Base-by-base conservation (phyloP, 2,113 vertebrate genomes). In the Lagopus muta region DNA sequence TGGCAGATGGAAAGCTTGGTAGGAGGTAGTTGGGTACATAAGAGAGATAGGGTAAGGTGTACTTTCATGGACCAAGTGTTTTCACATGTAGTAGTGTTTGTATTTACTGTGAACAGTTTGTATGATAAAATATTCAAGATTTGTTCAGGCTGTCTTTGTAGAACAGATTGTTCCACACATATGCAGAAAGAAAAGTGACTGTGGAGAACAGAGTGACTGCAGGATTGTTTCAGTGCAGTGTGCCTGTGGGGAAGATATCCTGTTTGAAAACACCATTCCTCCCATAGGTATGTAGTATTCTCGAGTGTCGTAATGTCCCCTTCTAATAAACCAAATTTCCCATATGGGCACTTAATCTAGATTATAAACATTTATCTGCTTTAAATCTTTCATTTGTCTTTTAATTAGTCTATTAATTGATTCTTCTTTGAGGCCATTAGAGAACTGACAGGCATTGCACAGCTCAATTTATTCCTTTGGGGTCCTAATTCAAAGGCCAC, bases 351-450 rank as follows among this genome's bases (percentile, higher is more conserved):
- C 19, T 88, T 92, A 25, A 43, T 71, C 66, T 38, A 18, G 13
- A 71, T 75, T 64, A 88, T 48, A 81, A 86, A 80, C 57, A 24
- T 12, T 38, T 78, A 83, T 50, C 55, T 89, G 60, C 57, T 75
- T 69, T 61, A 91, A 72, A 78, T 77, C 82, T 86, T 45, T 61
- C 20, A 24, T 72, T 78, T 86, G 11, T 28, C 38, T 90, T 76
- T 70, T 90, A 88, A 91, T 88, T 95, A 67, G 80, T 67, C 25
- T 64, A 47, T 58, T 93, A 94, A 94, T 82, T 92, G 42, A 34
- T 80, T 50, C n/a, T 89, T 71, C 69, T 71, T 15, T 10, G n/a
- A 77, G 55, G 7, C 36, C 64, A 67, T 82, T 52, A 73, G 64
- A 76, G 87, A 94, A 50, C 32, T 94, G 94, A 64, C 45, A 66